Evolutionary conservation across 1,140 invertebrate species (phyloP), one percentile per base, ranked within the genome.

Genomic region (Anoplophora glabripennis): DNA sequence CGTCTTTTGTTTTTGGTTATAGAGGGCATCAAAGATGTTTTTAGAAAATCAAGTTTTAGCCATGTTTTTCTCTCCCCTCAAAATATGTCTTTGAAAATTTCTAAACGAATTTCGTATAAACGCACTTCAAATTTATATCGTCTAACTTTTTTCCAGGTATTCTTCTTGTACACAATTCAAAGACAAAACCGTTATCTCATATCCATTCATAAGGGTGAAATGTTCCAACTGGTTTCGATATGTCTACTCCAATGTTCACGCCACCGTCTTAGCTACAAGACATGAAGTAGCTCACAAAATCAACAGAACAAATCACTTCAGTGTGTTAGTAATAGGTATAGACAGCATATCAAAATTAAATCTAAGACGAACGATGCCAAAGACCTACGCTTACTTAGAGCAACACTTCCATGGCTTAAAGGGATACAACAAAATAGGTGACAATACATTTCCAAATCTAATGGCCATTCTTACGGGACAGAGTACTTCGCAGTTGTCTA

Each of bases 391-490:
- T 36, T 87, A 85, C 71, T 73, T 94, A 8, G 79, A 81, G 35
- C 76, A 60, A 18, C 61, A 64, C 33, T 86, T 82, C 72, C 61
- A 83, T 9, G 76, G 78, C 17, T 71, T 86, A 12, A 73, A 77
- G 42, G 86, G 86, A 0, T 87, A 85, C 66, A 85, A 83, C 45
- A 88, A 87, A 74, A 80, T 85, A 63, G 89, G 83, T 1, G 89
- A 90, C 64, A 92, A 92, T 63, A 92, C 89, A 0, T 92, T 89
- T 70, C 89, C 89, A 0, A 93, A 93, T 73, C 69, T 93, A 15
- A 87, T 93, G 80, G 86, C 90, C 0, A 74, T 88, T 3, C 74
- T 92, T 17, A 88, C 85, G 1, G 90, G 90, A 1, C 78, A 81
- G 41, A 84, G 73, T 72, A 69, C 75, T 46, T 60, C 68, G 10